A percentile compares a stretch with the other conserved stretches of the same genome.
Evolutionary conservation across 2,888 invertebrate species (phyloP).

Genomic region (Melinaea menophilus): DNA sequence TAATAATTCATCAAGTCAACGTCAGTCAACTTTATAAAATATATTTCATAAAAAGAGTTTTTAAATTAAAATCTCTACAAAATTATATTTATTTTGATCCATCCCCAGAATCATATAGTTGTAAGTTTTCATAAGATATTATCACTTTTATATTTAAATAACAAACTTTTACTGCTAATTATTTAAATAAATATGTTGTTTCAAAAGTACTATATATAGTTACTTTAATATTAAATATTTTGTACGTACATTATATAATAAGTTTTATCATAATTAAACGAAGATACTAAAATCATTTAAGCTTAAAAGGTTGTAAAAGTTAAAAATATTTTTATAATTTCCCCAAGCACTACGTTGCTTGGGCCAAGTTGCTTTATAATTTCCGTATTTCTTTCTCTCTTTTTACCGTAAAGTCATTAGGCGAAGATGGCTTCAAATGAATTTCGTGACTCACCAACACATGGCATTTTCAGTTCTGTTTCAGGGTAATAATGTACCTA

Average conservation of each 20-base stretch:
- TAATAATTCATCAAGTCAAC: too few species aligned
- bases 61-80: too few species aligned
- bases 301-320: constrained; percentile 5
- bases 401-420: constrained; percentile 27
- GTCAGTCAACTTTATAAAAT: too few species aligned
- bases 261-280: constrained; percentile 4
- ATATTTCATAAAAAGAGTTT: too few species aligned
- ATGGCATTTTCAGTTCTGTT: constrained; percentile 13
- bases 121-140: too few species aligned
- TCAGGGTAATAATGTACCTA: constrained; percentile 6
- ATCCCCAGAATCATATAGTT: too few species aligned
- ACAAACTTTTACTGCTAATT: too few species aligned
- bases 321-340: constrained; percentile 6
- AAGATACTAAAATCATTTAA: constrained; percentile 4
- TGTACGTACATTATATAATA: not conserved
- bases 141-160: too few species aligned
- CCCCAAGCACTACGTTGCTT: constrained; percentile 13
- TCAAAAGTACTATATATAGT: too few species aligned
- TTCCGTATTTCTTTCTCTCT: constrained; percentile 22
- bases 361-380: constrained; percentile 15
- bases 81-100: too few species aligned
- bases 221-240: not conserved
- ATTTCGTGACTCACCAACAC: constrained; percentile 13
- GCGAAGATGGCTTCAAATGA: constrained; percentile 25
- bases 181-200: too few species aligned